Percentiles rank a stretch among this genome's conserved stretches.
Conservation (phyloP, 2,888 invertebrate species). For the Chymomyza procnemis region DNA sequence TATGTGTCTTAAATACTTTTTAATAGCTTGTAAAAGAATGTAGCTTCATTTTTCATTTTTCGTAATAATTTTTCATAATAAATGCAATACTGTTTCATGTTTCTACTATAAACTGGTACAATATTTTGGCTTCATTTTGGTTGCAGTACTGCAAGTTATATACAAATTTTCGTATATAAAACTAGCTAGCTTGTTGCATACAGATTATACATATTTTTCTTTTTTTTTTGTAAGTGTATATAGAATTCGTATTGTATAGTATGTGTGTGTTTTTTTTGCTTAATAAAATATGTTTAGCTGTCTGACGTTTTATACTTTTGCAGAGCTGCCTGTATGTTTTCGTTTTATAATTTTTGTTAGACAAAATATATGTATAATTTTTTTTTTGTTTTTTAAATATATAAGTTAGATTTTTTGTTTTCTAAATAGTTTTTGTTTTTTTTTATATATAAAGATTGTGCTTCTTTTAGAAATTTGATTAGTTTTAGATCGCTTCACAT, state of each 20-base stretch:
- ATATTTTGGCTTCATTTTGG: conserved; percentile 38
- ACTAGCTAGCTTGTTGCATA: conserved; percentile 26
- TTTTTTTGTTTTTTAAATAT: no score
- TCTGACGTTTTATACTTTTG: conserved; percentile 40
- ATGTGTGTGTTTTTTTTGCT: conserved; percentile 16
- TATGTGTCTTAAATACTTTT: conserved; percentile 18
- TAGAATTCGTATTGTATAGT: conserved; percentile 14
- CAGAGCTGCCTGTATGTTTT: conserved; percentile 48
- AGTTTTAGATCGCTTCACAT: conserved; percentile 26
- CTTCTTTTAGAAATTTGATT: conserved; percentile 69
- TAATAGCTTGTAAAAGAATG: neutral
- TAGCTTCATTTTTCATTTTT: conserved; percentile 16
- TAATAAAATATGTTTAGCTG: conserved; percentile 44
- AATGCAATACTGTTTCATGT: conserved; percentile 39
- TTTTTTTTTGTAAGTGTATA: conserved; percentile 40
- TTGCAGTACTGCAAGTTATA: conserved; percentile 13
- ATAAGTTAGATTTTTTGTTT: conserved; percentile 29
- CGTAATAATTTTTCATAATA: conserved; percentile 23
- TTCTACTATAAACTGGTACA: neutral
- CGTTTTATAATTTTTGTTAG: conserved; percentile 58
- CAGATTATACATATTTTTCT: conserved; percentile 29
- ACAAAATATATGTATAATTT: conserved; percentile 59
- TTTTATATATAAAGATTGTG: conserved; percentile 33
- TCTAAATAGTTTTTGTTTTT: conserved; percentile 14
- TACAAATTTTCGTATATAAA: conserved; percentile 16